Evolutionary conservation across 2,888 invertebrate genomes (phyloP).

Genomic region (Chrysolina haemoptera): DNA sequence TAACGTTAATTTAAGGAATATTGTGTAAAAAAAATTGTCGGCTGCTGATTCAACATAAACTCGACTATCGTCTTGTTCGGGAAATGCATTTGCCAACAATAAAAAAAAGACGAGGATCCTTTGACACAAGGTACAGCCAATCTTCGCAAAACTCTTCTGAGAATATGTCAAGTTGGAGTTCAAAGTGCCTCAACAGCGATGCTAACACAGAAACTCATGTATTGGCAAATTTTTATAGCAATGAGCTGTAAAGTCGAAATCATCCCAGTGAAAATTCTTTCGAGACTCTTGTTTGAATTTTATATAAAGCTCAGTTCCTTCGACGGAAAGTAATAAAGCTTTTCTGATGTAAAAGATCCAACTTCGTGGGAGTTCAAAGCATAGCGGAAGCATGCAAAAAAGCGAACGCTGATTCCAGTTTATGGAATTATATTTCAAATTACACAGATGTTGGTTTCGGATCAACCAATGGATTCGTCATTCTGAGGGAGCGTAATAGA

Average conservation of each 20-base stretch:
- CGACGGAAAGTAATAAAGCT: constrained; percentile 61
- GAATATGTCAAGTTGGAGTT: constrained; percentile 1
- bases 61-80: not conserved
- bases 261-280: constrained; percentile 50
- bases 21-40: not conserved
- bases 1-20: too few species aligned
- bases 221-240: constrained; percentile 44
- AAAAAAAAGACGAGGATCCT: not conserved
- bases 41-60: not conserved
- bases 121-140: not conserved
- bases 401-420: constrained; percentile 54
- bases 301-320: constrained; percentile 60
- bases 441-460: constrained; percentile 60
- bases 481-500: constrained; percentile 42
- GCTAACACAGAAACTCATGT: constrained; percentile 22
- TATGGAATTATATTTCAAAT: constrained; percentile 60
- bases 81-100: not conserved
- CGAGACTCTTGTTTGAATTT: constrained; percentile 61
- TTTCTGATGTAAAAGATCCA: constrained; percentile 57
- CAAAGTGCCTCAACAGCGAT: constrained; percentile 11
- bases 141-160: not conserved
- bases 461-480: constrained; percentile 56
- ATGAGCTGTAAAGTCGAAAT: constrained; percentile 45
- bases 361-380: constrained; percentile 53
- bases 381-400: constrained; percentile 55